Evolutionary conservation across 2,888 invertebrate species (phyloP).

Genomic region (Stenodera caucasica): DNA sequence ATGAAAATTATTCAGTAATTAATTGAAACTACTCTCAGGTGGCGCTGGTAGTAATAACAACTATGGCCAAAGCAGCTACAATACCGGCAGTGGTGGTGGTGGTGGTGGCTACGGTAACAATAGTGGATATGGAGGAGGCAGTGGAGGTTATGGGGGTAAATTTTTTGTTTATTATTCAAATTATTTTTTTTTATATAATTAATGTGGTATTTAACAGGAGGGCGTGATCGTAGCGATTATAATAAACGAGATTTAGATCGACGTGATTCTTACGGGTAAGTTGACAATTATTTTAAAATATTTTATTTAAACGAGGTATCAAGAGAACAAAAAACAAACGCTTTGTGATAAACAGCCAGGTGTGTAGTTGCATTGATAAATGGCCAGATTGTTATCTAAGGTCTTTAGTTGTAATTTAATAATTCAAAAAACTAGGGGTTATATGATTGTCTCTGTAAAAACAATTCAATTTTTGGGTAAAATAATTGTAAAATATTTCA

Average conservation of each 20-base stretch:
- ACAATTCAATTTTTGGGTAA: no score
- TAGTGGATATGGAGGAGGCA: slow-evolving; percentile 52
- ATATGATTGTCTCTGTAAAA: neutral
- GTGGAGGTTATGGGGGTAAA: slow-evolving; percentile 38
- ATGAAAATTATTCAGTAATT: neutral
- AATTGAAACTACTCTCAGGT: slow-evolving; percentile 24
- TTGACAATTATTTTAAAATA: slow-evolving; percentile 30
- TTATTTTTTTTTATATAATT: slow-evolving; percentile 34
- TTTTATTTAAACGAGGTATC: slow-evolving; percentile 17
- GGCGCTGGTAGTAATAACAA: slow-evolving; percentile 53
- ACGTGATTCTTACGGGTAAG: slow-evolving; percentile 65
- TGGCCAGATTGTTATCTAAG: neutral
- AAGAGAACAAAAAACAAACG: slow-evolving; percentile 11
- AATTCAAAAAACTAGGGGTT: neutral
- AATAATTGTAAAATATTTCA: no score
- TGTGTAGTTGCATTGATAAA: slow-evolving; percentile 20
- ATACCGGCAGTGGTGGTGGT: slow-evolving; percentile 48
- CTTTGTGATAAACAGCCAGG: slow-evolving; percentile 6
- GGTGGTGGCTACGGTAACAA: slow-evolving; percentile 52
- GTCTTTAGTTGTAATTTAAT: neutral
- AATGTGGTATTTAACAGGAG: slow-evolving; percentile 52
- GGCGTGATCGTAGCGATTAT: slow-evolving; percentile 57
- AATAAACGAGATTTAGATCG: slow-evolving; percentile 60
- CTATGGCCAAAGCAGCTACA: slow-evolving; percentile 47
- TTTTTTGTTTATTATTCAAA: slow-evolving; percentile 11